Percentiles rank a stretch among this genome's conserved stretches.
These are phyloP conservation scores for Otus sunia DNA, from an alignment of 2,113 vertebrate species.

Conservation along the genomic window DNA sequence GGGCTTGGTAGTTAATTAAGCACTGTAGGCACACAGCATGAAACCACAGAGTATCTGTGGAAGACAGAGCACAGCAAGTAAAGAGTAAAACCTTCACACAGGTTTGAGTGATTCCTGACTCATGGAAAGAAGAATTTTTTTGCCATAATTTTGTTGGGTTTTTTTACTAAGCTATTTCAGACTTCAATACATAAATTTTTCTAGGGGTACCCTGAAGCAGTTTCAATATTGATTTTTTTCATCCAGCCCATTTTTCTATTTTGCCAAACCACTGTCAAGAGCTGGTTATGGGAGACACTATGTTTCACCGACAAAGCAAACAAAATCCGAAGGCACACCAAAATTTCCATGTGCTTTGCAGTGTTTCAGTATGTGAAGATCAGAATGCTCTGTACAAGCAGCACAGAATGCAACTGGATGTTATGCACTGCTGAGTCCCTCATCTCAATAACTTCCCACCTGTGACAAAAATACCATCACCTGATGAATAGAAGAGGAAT, in stretches of 20 bases:
- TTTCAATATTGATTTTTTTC: conserved; percentile 18
- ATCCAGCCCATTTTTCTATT: conserved; percentile 4
- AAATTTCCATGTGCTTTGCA: neutral
- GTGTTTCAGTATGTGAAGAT: neutral
- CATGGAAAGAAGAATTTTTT: neutral
- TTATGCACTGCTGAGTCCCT: neutral
- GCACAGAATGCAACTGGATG: neutral
- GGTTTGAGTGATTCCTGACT: neutral
- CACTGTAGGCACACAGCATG: neutral
- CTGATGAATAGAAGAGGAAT: neutral
- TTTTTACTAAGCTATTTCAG: conserved; percentile 35
- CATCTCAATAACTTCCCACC: neutral
- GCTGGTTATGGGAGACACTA: neutral
- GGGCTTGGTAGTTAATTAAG: neutral
- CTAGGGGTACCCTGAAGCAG: conserved; percentile 6
- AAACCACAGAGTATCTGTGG: neutral
- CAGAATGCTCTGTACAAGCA: neutral
- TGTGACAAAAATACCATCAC: neutral
- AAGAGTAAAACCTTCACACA: neutral
- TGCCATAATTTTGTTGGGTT: neutral
- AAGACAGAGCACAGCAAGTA: neutral
- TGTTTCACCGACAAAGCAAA: conserved; percentile 23
- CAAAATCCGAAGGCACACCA: neutral
- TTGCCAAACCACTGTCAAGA: neutral
- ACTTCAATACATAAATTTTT: conserved; percentile 19